phyloP scores from a whole-genome alignment of 2,888 invertebrate genomes.

The Fragum fragum region DNA sequence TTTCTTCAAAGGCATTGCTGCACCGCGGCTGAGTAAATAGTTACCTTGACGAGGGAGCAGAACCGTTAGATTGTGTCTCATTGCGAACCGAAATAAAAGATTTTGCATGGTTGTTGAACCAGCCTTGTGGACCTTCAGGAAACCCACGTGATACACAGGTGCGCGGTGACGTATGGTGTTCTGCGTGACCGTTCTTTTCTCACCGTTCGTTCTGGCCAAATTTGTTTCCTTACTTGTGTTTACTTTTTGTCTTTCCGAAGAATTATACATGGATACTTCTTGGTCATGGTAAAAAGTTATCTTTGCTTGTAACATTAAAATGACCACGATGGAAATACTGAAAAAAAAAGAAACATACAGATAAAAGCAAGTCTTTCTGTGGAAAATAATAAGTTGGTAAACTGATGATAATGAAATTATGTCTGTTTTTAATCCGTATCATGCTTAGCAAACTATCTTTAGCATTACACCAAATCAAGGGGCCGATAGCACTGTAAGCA shows the following conservation, averaged over 20 bases:
- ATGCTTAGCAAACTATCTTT: background rate
- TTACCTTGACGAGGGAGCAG: constrained; percentile 12
- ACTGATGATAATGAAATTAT: no score
- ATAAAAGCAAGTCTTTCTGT: no score
- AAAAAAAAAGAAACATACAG: background rate
- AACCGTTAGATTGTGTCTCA: constrained; percentile 24
- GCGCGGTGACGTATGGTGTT: background rate
- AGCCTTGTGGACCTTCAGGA: constrained; percentile 35
- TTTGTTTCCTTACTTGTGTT: background rate
- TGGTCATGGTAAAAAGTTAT: background rate
- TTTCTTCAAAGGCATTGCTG: constrained; percentile 1
- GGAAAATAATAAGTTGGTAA: no score
- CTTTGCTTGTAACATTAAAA: background rate
- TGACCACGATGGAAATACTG: background rate
- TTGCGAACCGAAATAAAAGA: constrained; percentile 18
- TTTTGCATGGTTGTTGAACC: constrained; percentile 32
- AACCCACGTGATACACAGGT: constrained; percentile 16
- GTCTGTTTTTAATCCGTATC: background rate
- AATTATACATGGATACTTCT: background rate
- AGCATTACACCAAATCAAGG: background rate
- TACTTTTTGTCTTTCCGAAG: background rate
- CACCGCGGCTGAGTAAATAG: constrained; percentile 1
- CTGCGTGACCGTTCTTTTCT: no score
- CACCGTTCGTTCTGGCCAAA: background rate
- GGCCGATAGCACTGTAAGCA: no score